These are phyloP conservation scores for Phragmatobia fuliginosa DNA, from an alignment of 2,888 invertebrate species.

Conservation along the genomic window DNA sequence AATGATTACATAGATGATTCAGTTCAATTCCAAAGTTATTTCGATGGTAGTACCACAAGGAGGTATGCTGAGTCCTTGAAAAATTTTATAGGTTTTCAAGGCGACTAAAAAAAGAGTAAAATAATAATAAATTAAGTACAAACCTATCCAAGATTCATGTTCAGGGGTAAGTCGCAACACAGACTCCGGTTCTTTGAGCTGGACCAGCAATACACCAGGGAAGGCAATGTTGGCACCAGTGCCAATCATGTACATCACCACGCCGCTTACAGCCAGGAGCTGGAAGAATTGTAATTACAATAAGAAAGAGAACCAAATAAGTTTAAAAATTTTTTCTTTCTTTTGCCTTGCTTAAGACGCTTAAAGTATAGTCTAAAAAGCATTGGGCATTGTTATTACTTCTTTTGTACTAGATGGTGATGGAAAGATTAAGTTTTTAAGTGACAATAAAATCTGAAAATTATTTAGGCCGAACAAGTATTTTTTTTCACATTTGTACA, in stretches of 20 bases:
- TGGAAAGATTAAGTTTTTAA: too few species aligned
- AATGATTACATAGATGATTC: background rate
- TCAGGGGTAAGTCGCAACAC: constrained; percentile 68
- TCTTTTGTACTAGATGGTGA: too few species aligned
- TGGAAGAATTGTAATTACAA: constrained; percentile 45
- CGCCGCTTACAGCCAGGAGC: constrained; percentile 77
- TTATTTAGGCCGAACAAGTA: too few species aligned
- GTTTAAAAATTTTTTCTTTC: too few species aligned
- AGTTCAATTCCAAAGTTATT: background rate
- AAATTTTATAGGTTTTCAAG: background rate
- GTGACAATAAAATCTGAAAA: too few species aligned
- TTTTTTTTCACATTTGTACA: too few species aligned
- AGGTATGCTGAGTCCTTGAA: background rate
- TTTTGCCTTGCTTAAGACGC: too few species aligned
- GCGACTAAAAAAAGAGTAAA: too few species aligned
- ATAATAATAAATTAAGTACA: constrained; percentile 20
- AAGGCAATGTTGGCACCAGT: constrained; percentile 82
- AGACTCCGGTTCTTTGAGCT: constrained; percentile 70
- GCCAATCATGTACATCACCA: constrained; percentile 82
- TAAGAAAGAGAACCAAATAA: too few species aligned
- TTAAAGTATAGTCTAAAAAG: too few species aligned
- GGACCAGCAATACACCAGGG: constrained; percentile 78
- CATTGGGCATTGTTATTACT: too few species aligned
- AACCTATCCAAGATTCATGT: constrained; percentile 83
- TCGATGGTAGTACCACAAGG: background rate